Conservation (phyloP, 2,797 vertebrate genomes). For the Eulemur rubriventer region DNA sequence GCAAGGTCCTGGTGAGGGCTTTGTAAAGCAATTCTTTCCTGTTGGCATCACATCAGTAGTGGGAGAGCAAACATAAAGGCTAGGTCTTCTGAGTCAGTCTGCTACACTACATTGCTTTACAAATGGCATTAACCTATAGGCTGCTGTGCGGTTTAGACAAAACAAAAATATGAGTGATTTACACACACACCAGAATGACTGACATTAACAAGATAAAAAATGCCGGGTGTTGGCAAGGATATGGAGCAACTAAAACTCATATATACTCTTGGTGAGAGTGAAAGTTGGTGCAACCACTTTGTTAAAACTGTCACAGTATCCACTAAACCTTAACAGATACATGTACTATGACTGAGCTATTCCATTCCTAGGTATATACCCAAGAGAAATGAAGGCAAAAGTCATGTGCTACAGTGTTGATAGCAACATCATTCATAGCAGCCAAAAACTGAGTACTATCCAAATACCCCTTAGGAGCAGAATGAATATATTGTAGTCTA, state of each 20-base stretch:
- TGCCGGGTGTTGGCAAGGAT: background rate
- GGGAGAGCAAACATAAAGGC: background rate
- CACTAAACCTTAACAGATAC: background rate
- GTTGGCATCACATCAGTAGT: background rate
- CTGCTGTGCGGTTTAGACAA: background rate
- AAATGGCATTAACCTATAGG: background rate
- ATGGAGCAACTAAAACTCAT: background rate
- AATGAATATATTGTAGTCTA: background rate
- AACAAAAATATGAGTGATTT: background rate
- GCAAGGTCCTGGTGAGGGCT: background rate
- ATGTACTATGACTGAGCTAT: background rate
- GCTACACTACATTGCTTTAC: background rate
- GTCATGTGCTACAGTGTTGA: background rate
- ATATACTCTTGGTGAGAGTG: background rate
- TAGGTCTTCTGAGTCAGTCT: background rate
- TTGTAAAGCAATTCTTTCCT: background rate
- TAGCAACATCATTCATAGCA: background rate
- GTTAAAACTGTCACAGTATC: background rate
- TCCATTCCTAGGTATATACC: background rate
- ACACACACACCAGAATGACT: background rate
- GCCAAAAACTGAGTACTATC: background rate
- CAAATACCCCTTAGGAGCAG: background rate
- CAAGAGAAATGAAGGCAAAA: background rate
- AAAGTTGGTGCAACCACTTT: background rate
- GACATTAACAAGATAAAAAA: background rate